Evolutionary conservation across 2,113 vertebrate species (phyloP), one percentile per base, ranked within the genome.

Genomic region (Atractosteus spatula): DNA sequence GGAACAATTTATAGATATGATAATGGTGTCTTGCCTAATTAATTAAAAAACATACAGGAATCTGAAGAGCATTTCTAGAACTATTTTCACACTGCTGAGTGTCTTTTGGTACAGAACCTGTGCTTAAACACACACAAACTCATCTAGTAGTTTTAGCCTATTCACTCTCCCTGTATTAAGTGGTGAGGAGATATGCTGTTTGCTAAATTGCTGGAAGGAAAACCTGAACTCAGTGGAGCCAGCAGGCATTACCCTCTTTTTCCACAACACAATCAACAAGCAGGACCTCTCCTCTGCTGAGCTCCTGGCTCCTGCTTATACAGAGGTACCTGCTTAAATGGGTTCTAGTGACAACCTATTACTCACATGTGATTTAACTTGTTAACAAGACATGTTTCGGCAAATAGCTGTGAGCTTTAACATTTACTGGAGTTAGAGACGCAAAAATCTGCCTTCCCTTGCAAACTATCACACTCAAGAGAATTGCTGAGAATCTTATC

Each of bases 331-430:
- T 74, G 80, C 79, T 81, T 78, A 79, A 87, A 84, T 84, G 84
- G 77, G 75, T 79, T 74, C 81, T 82, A 90, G 88, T 88, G 87
- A 88, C 78, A 74, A 85, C 86, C 79, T 83, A 79, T 89, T 88
- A 86, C 79, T 91, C 89, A 88, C 81, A 72, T 80, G 78, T 86
- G 87, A 87, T 89, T 88, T 82, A 84, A 78, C 29, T 29, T 29
- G 29, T 29, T 29, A 29, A 29, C 29, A 29, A 79, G 71, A 79
- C 68, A 74, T 71, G 71, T 80, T 77, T 69, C 87, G 87, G 88
- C 84, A 68, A 62, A 3, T n/a, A 51, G 74, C 80, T 82, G 85
- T 51, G 70, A 71, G 66, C 45, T 80, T 89, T 86, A 86, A 90
- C 83, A 29, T 29, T 86, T 88, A 89, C 69, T 70, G 61, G 68